These are phyloP conservation scores for Apaloderma vittatum DNA, from an alignment of 2,113 vertebrate genomes.

Conservation along the genomic window DNA sequence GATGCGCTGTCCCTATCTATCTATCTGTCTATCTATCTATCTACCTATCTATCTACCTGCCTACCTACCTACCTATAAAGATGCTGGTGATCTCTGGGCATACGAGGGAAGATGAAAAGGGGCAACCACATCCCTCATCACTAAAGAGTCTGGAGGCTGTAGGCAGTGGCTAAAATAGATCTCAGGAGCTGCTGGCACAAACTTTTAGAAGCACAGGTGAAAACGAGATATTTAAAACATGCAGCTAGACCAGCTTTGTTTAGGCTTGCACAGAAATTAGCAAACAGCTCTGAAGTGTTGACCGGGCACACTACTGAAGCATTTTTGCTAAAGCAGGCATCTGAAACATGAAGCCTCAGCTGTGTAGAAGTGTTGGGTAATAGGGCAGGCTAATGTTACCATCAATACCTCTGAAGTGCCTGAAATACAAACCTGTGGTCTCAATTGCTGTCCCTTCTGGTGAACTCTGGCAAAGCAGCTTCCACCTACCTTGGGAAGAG, in stretches of 20 bases:
- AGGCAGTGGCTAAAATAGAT: not conserved
- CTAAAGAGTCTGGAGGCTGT: not conserved
- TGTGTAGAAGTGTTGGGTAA: not conserved
- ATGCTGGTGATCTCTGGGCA: not conserved
- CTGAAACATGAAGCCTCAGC: not conserved
- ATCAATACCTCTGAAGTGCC: not conserved
- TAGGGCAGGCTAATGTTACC: not conserved
- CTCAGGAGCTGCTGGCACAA: not conserved
- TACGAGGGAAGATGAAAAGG: not conserved
- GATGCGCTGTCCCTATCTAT: not conserved
- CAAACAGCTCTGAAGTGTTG: not conserved
- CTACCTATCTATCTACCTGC: no score
- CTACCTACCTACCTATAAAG: not conserved
- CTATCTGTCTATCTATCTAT: no score
- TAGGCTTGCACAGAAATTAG: not conserved
- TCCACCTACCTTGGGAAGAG: not conserved
- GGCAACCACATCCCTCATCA: not conserved
- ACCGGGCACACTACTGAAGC: rapidly evolving
- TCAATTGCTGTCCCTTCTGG: not conserved
- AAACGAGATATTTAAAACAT: not conserved
- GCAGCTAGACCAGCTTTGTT: not conserved
- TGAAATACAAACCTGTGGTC: not conserved
- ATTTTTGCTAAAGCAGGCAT: not conserved
- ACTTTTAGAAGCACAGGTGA: not conserved
- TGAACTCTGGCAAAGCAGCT: not conserved